Conservation (phyloP, 2,888 invertebrate genomes). For the Amphiduros pacificus region DNA sequence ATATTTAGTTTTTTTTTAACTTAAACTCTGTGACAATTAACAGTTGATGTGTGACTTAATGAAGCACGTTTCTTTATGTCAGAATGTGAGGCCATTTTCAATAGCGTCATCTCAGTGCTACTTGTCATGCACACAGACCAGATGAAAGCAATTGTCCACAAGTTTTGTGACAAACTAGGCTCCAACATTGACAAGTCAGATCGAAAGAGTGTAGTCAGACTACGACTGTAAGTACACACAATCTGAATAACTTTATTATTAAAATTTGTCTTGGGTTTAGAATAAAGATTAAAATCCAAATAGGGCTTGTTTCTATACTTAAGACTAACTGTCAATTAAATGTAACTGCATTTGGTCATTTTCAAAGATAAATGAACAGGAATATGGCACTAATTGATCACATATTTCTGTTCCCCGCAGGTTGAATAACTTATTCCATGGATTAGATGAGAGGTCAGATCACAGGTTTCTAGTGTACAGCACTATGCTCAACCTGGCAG, state of each 20-base stretch:
- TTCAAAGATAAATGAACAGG: too few relatives aligned
- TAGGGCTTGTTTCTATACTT: too few relatives aligned
- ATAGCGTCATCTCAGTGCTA: constrained; percentile 95
- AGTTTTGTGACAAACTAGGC: constrained; percentile 88
- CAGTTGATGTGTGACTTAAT: too few relatives aligned
- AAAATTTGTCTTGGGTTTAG: too few relatives aligned
- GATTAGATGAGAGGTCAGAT: constrained; percentile 79
- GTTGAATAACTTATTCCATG: constrained; percentile 89
- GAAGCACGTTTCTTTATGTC: constrained; percentile 1
- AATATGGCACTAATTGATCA: not conserved
- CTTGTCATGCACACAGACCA: constrained; percentile 82
- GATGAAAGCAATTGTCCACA: constrained; percentile 83
- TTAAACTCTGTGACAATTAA: too few relatives aligned
- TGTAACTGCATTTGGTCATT: constrained; percentile 7
- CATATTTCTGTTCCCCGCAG: constrained; percentile 64
- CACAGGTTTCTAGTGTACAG: constrained; percentile 91
- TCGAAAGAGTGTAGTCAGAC: constrained; percentile 65
- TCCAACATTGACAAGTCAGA: constrained; percentile 61
- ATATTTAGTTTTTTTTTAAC: too few relatives aligned
- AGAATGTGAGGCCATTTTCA: constrained; percentile 90
- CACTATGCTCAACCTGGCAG: constrained; percentile 85
- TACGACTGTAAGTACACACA: constrained; percentile 81
- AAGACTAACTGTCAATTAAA: too few relatives aligned
- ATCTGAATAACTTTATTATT: too few relatives aligned
- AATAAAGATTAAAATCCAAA: too few relatives aligned